phyloP scores from a whole-genome alignment of 2,797 vertebrate genomes.

The Botia almorhae region DNA sequence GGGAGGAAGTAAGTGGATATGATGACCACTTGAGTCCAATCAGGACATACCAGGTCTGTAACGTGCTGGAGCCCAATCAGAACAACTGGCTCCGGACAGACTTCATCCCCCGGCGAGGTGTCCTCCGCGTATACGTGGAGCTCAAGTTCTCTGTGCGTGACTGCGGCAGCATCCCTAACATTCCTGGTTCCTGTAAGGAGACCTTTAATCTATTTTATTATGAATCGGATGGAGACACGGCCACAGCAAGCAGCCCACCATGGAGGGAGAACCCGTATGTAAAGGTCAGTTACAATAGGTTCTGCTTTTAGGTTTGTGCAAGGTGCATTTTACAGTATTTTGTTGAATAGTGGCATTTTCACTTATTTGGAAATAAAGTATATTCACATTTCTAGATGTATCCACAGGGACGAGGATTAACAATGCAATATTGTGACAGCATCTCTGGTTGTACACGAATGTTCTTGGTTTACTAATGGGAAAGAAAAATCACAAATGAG shows the following conservation, averaged over 20 bases:
- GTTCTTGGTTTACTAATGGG: too few relatives aligned
- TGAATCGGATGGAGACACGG: conserved; percentile 90
- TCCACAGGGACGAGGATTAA: not conserved
- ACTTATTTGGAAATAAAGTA: not conserved
- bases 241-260: conserved; percentile 87
- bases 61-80: conserved; percentile 89
- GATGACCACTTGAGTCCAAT: conserved; percentile 98
- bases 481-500: not conserved
- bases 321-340: not conserved
- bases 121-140: conserved; percentile 95
- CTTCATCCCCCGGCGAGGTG: conserved; percentile 88
- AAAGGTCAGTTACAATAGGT: conserved; percentile 71
- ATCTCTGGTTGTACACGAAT: too few relatives aligned
- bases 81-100: conserved; percentile 98
- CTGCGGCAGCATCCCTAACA: conserved; percentile 97
- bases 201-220: conserved; percentile 99
- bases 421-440: too few relatives aligned
- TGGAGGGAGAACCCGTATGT: conserved; percentile 98
- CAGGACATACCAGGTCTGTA: conserved; percentile 97
- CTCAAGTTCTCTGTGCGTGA: conserved; percentile 98
- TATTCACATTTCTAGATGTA: not conserved
- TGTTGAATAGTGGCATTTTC: not conserved
- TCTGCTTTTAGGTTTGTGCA: not conserved
- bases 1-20: conserved; percentile 98
- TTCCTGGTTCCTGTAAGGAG: conserved; percentile 97